Evolutionary conservation across 2,113 vertebrate genomes (phyloP).

Genomic region (Bujurquina vittata): DNA sequence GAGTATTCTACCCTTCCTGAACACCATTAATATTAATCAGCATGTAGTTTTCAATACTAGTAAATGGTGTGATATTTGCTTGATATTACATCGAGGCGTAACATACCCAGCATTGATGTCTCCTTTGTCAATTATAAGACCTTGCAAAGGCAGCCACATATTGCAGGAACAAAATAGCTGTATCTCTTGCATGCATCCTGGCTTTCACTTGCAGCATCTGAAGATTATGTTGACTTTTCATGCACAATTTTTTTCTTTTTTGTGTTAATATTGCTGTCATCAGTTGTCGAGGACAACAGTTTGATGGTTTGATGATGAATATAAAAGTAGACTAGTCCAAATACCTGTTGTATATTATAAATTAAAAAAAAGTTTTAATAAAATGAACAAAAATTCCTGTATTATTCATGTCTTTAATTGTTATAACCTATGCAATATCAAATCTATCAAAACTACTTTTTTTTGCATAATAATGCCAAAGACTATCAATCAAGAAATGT

Average conservation of each 20-base stretch:
- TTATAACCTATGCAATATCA: not conserved
- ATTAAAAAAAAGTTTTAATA: slow-evolving; percentile 77
- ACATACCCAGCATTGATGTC: not conserved
- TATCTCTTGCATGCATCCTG: not conserved
- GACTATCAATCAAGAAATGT: not conserved
- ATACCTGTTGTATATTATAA: slow-evolving; percentile 74
- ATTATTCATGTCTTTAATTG: slow-evolving; percentile 9
- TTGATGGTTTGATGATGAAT: slow-evolving; percentile 63
- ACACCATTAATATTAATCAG: not conserved
- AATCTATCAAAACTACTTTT: not conserved
- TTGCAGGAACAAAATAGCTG: slow-evolving; percentile 7
- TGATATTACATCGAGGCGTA: not conserved
- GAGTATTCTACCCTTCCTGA: not conserved
- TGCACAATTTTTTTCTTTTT: slow-evolving; percentile 38
- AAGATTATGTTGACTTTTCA: slow-evolving; percentile 41
- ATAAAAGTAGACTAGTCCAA: slow-evolving; percentile 49
- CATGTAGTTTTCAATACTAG: slow-evolving; percentile 4
- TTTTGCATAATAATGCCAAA: not conserved
- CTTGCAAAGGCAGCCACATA: not conserved
- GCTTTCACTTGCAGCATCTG: slow-evolving; percentile 41
- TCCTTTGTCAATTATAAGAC: not conserved
- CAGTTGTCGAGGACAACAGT: slow-evolving; percentile 49
- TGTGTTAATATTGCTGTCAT: slow-evolving; percentile 41
- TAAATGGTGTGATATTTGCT: slow-evolving; percentile 4
- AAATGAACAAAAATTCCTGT: slow-evolving; percentile 54